phyloP scores from a whole-genome alignment of 1,140 invertebrate genomes.

The Nasonia vitripennis region DNA sequence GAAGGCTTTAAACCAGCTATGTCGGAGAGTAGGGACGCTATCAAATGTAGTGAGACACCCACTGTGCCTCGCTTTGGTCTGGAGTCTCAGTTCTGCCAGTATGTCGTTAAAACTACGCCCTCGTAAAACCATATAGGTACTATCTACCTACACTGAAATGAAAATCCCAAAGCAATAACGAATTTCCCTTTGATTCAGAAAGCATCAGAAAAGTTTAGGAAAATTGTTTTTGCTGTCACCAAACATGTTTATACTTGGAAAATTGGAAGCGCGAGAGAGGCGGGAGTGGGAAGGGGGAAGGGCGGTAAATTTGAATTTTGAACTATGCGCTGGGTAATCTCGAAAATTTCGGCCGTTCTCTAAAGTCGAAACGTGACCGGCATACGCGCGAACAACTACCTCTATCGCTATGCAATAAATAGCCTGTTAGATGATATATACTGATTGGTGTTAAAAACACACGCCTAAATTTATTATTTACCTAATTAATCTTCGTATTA shows the following conservation, averaged over 20 bases:
- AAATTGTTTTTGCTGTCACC: background rate
- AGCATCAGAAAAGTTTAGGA: background rate
- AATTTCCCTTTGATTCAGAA: background rate
- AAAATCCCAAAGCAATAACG: background rate
- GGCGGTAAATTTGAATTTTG: background rate
- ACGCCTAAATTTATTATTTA: too few relatives aligned
- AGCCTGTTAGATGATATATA: background rate
- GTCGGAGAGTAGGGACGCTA: background rate
- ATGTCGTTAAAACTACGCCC: slow-evolving; percentile 35
- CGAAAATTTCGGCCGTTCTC: background rate
- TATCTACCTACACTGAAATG: background rate
- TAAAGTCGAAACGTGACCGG: background rate
- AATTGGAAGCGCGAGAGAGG: background rate
- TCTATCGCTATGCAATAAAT: background rate
- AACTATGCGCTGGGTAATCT: background rate
- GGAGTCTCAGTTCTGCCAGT: background rate
- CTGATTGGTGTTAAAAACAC: background rate
- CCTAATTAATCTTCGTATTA: background rate
- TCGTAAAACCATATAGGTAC: slow-evolving; percentile 14
- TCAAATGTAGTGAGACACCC: slow-evolving; percentile 8
- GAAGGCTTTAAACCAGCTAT: slow-evolving; percentile 5
- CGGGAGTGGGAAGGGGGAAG: too few relatives aligned
- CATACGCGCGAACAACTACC: background rate
- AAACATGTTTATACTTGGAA: background rate
- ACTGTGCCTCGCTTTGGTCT: background rate